Conservation (phyloP, 2,113 vertebrate genomes). For the Chamaetylas fuelleborni region DNA sequence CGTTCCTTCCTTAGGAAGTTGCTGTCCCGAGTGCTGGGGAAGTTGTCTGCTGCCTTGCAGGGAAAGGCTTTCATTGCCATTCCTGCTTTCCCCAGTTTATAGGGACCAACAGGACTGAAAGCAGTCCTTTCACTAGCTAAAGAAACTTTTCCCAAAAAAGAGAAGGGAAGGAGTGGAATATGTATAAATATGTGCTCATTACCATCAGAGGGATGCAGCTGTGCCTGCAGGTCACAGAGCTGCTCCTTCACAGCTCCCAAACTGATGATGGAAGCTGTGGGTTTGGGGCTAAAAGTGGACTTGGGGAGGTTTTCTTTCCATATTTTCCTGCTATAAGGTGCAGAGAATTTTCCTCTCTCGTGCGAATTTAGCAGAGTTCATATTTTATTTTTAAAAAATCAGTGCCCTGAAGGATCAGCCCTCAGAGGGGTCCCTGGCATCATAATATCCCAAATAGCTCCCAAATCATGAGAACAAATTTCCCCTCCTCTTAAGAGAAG, state of each 20-base stretch:
- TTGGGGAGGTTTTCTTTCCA: not conserved
- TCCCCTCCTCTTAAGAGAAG: not conserved
- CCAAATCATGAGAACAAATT: not conserved
- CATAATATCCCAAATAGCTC: not conserved
- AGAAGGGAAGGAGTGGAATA: not conserved
- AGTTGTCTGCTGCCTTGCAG: not conserved
- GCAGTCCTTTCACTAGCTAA: not conserved
- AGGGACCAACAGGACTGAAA: not conserved
- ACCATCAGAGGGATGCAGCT: not conserved
- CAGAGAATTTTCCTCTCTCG: not conserved
- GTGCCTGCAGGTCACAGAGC: not conserved
- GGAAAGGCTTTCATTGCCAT: not conserved
- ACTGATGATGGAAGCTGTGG: not conserved
- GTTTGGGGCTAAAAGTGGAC: not conserved
- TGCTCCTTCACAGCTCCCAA: not conserved
- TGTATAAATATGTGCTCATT: not conserved
- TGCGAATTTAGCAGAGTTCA: not conserved
- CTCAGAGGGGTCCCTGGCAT: not conserved
- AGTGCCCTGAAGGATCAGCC: not conserved
- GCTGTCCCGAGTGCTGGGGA: constrained; percentile 35
- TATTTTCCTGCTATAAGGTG: not conserved
- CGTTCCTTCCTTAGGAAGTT: not conserved
- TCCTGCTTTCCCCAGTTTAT: not conserved
- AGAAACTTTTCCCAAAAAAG: not conserved
- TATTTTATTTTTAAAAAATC: not conserved